Evolutionary conservation across 92 coral and sea anemone species (phyloP), one percentile per base, ranked within the genome.

Genomic region (Anthopleura xanthogrammica): DNA sequence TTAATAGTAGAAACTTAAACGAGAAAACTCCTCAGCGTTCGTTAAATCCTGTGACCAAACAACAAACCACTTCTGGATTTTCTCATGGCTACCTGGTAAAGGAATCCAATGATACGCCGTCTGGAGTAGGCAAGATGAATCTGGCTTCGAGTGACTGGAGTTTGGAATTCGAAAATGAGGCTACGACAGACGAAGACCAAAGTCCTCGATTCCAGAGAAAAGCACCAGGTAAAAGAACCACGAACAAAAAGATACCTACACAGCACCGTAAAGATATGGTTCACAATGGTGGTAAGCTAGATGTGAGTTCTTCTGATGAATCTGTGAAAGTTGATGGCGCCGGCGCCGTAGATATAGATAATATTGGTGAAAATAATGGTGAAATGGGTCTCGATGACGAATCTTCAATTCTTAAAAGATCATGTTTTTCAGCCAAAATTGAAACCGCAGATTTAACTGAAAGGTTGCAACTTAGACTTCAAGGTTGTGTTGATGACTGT

Each of bases 401-500:
- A 75, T 16, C 57, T 20, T 20, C 43, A 41, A 13, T 39, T 19
- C 40, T 76, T 14, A 20, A 76, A 43, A 16, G 43, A 76, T 43
- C 57, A 50, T 43, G 60, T 48, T 42, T 36, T 23, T 50, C 68
- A 22, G 64, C 48, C 7, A 54, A 80, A 62, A 52, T 17, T 42
- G 83, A 80, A 64, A 66, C 83, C 8, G 46, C 1, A 54, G 58
- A 80, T 41, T 23, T 80, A 54, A 80, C 83, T 17, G 76, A 80
- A 42, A 60, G 76, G 60, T 55, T 80, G 24, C 20, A 64, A 56
- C 20, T 80, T 19, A 72, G 83, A 7, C 70, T 80, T 42, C 83
- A 80, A 43, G 83, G 83, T 40, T 80, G 83, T 65, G 83, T 80
- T 20, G 83, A 80, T 10, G 83, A 80, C 54, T 80, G 75, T 46